Percentiles rank a stretch among this genome's conserved stretches.
Conservation (phyloP, 2,888 invertebrate genomes). For the Ochropacha duplaris region DNA sequence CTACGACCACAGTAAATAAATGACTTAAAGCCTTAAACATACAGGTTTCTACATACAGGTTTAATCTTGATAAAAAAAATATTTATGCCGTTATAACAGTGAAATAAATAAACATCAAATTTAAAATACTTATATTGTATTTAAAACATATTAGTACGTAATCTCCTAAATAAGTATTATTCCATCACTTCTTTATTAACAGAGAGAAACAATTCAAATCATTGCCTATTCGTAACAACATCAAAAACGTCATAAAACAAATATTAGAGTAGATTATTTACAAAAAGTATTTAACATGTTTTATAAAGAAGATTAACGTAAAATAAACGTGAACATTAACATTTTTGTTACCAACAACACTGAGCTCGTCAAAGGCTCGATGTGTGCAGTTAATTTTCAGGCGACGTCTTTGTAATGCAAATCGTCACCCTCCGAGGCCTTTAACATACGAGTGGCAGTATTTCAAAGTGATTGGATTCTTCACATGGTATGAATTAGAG, state of each 20-base stretch:
- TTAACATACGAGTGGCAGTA: conserved; percentile 5
- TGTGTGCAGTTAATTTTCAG: conserved; percentile 56
- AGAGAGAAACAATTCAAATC: too few species aligned
- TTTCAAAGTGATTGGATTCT: conserved; percentile 38
- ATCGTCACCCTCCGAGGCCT: conserved; percentile 34
- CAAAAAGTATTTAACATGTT: neutral
- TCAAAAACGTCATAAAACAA: neutral
- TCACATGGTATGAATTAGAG: conserved; percentile 35
- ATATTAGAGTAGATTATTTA: neutral
- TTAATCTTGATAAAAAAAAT: neutral
- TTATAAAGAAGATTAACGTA: neutral
- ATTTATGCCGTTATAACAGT: too few species aligned
- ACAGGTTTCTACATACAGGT: neutral
- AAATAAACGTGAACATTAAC: neutral
- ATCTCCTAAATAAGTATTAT: too few species aligned
- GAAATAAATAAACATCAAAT: too few species aligned
- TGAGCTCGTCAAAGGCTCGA: conserved; percentile 22
- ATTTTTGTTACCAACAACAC: conserved; percentile 13
- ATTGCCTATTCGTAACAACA: neutral
- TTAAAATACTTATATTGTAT: too few species aligned
- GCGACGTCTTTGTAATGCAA: conserved; percentile 66
- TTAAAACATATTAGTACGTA: too few species aligned
- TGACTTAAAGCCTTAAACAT: neutral
- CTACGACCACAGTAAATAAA: conserved; percentile 14
- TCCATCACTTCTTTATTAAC: too few species aligned